Conservation (phyloP, 1,140 invertebrate genomes). For the Arion vulgaris region DNA sequence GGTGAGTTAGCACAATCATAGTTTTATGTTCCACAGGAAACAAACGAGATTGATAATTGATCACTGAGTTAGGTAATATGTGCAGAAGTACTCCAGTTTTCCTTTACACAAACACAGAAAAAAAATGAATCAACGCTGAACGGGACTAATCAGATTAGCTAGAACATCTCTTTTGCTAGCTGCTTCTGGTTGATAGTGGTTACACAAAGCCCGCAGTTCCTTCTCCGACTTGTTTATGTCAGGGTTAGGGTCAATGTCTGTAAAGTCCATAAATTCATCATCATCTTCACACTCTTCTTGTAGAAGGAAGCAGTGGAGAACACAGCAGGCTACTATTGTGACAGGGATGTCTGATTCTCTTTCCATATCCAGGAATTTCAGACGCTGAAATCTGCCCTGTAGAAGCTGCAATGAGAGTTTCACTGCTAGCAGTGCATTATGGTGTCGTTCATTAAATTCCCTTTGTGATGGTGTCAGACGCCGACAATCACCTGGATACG, state of each 20-base stretch:
- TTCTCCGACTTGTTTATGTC: conserved; percentile 41
- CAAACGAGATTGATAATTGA: too few relatives aligned
- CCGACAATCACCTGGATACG: conserved; percentile 32
- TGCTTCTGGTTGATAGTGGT: conserved; percentile 40
- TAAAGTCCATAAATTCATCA: conserved; percentile 33
- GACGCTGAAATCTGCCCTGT: conserved; percentile 35
- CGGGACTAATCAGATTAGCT: conserved; percentile 34
- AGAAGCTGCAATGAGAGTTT: conserved; percentile 30
- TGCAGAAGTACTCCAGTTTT: too few relatives aligned
- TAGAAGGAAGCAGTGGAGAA: conserved; percentile 37
- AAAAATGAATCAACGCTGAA: neutral
- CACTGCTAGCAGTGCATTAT: conserved; percentile 30
- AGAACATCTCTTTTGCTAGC: conserved; percentile 39
- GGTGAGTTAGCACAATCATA: too few relatives aligned
- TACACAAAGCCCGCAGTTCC: conserved; percentile 28
- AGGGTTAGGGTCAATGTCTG: conserved; percentile 35
- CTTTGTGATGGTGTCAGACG: conserved; percentile 18
- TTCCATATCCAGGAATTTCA: conserved; percentile 41
- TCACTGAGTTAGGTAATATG: too few relatives aligned
- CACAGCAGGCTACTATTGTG: conserved; percentile 38
- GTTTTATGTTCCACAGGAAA: too few relatives aligned
- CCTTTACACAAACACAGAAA: too few relatives aligned
- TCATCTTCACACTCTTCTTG: conserved; percentile 39
- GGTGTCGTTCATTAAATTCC: conserved; percentile 36
- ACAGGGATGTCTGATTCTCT: conserved; percentile 38